These are phyloP conservation scores for Hirudo medicinalis DNA, from an alignment of 1,140 invertebrate genomes.

Conservation along the genomic window DNA sequence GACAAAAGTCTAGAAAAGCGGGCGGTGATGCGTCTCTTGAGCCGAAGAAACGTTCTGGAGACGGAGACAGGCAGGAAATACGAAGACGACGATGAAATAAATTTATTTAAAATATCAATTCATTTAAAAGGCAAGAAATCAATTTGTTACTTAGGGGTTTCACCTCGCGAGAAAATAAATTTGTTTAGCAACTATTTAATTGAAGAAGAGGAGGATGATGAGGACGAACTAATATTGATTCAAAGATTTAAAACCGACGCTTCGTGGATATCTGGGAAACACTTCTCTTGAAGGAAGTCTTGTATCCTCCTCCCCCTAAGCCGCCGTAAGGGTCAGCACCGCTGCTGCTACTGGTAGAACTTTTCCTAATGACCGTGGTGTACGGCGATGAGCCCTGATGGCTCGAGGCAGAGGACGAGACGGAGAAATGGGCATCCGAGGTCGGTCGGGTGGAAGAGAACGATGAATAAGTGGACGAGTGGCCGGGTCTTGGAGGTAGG, in stretches of 20 bases:
- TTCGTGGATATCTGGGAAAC: background rate
- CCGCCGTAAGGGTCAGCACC: background rate
- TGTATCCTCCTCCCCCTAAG: background rate
- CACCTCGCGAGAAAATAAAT: no score
- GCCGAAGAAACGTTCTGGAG: no score
- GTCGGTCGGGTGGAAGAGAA: background rate
- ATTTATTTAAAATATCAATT: no score
- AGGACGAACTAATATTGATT: no score
- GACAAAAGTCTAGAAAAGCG: no score
- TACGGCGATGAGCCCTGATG: background rate
- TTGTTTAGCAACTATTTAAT: no score
- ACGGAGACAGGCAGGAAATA: no score
- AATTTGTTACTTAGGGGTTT: no score
- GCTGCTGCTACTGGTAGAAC: background rate
- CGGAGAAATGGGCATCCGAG: background rate
- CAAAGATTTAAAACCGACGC: background rate
- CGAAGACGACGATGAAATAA: no score
- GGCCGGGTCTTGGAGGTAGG: background rate
- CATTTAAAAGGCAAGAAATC: no score
- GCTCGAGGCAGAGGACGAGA: background rate
- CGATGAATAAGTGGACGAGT: background rate
- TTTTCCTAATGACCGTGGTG: conserved; percentile 4
- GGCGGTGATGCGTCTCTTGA: no score
- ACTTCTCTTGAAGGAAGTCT: background rate
- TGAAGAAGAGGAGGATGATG: no score